Conservation (phyloP, 2,888 invertebrate species). For the Mimas tiliae region DNA sequence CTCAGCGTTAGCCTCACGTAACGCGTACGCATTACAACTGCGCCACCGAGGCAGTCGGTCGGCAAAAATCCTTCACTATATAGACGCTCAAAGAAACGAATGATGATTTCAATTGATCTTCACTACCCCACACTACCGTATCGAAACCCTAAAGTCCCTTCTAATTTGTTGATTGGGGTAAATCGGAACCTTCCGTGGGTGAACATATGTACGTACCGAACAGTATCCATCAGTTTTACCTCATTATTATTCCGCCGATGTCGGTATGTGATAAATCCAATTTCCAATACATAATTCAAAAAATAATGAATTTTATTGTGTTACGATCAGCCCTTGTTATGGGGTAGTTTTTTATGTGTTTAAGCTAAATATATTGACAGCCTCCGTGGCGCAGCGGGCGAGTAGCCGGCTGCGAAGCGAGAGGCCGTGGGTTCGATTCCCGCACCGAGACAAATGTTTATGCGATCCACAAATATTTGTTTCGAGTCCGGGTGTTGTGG, state of each 20-base stretch:
- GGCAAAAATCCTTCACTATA: no score
- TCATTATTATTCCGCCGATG: conserved; percentile 15
- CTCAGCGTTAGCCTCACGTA: no score
- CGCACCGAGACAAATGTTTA: no score
- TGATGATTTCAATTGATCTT: conserved; percentile 2
- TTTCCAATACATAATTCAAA: conserved; percentile 16
- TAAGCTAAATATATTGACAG: no score
- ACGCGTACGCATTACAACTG: no score
- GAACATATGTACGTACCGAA: conserved; percentile 1
- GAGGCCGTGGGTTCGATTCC: no score
- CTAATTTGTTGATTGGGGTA: conserved; percentile 25
- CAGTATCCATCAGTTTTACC: not conserved
- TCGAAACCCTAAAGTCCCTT: not conserved
- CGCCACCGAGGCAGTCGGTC: no score
- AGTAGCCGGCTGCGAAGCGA: no score
- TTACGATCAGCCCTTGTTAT: conserved; percentile 5
- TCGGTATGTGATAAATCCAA: conserved; percentile 19
- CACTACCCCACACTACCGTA: not conserved
- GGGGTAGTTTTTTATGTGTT: not conserved
- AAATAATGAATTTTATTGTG: conserved; percentile 17
- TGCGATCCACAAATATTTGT: no score
- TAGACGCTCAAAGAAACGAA: no score
- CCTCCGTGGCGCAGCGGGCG: no score
- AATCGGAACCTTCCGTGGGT: conserved; percentile 7
- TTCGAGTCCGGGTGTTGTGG: no score